phyloP scores from a whole-genome alignment of 2,888 invertebrate species.

The Melieria crassipennis region DNA sequence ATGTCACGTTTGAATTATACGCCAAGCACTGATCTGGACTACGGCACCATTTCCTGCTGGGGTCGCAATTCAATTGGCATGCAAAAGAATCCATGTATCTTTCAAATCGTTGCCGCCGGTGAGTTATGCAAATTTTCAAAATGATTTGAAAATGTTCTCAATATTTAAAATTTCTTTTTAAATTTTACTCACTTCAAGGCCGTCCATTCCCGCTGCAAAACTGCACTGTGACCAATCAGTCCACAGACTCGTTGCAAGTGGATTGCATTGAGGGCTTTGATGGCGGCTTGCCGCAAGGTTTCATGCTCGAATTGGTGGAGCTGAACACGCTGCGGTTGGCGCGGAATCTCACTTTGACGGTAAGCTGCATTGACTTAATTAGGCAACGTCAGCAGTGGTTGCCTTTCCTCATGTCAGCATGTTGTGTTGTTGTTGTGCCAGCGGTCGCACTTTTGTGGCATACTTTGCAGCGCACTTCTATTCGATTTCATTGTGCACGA shows the following conservation, averaged over 20 bases:
- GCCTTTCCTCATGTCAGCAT: too few species aligned
- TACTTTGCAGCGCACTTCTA: background rate
- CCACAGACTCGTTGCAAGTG: conserved; percentile 82
- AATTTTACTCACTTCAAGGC: conserved; percentile 68
- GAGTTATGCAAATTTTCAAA: conserved; percentile 43
- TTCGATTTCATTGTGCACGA: background rate
- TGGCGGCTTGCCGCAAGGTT: conserved; percentile 87
- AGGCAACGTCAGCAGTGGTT: too few species aligned
- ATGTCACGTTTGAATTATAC: conserved; percentile 80
- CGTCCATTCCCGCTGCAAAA: conserved; percentile 89
- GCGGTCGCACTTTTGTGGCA: background rate
- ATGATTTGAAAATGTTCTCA: too few species aligned
- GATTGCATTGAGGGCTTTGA: conserved; percentile 90
- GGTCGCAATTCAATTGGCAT: conserved; percentile 85
- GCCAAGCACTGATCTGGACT: conserved; percentile 87
- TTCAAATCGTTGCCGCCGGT: conserved; percentile 88
- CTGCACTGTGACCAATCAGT: conserved; percentile 89
- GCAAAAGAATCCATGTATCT: conserved; percentile 85
- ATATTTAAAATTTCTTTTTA: background rate
- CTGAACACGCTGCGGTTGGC: conserved; percentile 72
- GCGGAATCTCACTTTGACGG: conserved; percentile 62
- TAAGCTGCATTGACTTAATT: conserved; percentile 48
- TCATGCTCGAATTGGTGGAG: conserved; percentile 83
- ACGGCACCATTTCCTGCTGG: conserved; percentile 89
- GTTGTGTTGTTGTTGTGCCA: too few species aligned